Evolutionary conservation across 2,113 vertebrate species (phyloP), one percentile per base, ranked within the genome.

Genomic region (Nicator chloris): DNA sequence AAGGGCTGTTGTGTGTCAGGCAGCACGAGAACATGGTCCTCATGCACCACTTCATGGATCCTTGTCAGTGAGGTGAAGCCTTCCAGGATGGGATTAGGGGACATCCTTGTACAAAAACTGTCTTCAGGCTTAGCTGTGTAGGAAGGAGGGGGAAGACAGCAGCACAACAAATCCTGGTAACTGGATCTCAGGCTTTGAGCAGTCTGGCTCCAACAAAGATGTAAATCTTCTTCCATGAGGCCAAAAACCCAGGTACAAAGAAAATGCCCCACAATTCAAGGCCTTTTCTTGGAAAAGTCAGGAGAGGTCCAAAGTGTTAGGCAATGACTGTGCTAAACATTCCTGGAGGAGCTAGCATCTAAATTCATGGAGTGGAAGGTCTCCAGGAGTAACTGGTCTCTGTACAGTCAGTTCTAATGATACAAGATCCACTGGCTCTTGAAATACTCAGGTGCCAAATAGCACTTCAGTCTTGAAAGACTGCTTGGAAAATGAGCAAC

Each of bases 11-110:
- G 65, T 60, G 57, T 17, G 80, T 60, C 76, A 70, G 77, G 72
- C 53, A 69, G 60, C 53, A 60, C 0, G 0, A 28, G 49, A 54
- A 63, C 15, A 0, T 3, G 30, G 39, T 80, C 49, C 56, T 85
- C 47, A 0, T 3, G 8, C 20, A 64, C 42, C 70, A 15, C 24
- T 65, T 56, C 31, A 5, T 40, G 49, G 40, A 15, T 53, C 30
- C 54, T 61, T 17, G 22, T 33, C 63, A 65, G 13, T 50, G 82
- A 83, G 63, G 33, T 47, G 10, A 33, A 59, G 35, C 56, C 56
- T 88, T 73, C 1, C 3, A 69, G 79, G 12, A 2, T 49, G 79
- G 56, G 24, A 24, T 70, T 24, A 12, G 51, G 59, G 68, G 35
- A 65, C 39, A 17, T 64, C 47, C 71, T 72, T 72, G n/a, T 13